phyloP scores from a whole-genome alignment of 1,140 invertebrate species.

The Apolygus lucorum region DNA sequence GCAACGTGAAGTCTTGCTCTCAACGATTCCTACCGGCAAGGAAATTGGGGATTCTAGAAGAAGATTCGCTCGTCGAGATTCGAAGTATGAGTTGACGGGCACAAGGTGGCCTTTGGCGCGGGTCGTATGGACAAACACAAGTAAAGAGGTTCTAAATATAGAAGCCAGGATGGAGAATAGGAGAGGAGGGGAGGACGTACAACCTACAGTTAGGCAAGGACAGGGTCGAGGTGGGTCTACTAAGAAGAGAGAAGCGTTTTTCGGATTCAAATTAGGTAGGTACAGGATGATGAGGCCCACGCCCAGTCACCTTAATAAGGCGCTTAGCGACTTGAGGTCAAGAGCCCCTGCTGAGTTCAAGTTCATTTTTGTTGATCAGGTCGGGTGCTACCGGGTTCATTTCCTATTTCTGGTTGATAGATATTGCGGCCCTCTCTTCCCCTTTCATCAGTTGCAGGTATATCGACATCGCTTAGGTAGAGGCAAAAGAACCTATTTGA shows the following conservation, averaged over 20 bases:
- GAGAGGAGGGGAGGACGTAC: background rate
- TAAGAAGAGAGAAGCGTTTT: background rate
- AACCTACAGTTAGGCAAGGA: constrained; percentile 8
- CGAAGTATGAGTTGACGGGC: background rate
- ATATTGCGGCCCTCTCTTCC: too few species aligned
- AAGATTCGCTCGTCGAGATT: background rate
- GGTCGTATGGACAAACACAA: constrained; percentile 4
- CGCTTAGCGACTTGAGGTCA: background rate
- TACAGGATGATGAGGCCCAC: background rate
- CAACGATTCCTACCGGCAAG: too few species aligned
- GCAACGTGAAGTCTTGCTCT: too few species aligned
- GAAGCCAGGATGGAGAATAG: background rate
- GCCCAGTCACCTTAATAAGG: background rate
- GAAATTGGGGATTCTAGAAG: too few species aligned
- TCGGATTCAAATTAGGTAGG: constrained; percentile 11
- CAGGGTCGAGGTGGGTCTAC: background rate
- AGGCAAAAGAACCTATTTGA: too few species aligned
- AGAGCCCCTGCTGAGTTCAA: background rate
- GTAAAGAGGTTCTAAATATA: constrained; percentile 2
- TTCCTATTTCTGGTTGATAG: too few species aligned
- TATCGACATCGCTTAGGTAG: too few species aligned
- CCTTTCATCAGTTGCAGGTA: too few species aligned
- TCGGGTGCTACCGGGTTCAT: too few species aligned
- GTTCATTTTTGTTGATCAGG: too few species aligned
- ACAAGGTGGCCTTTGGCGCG: background rate